Base-by-base conservation (phyloP, 2,113 vertebrate genomes). In the Paedocypris sp. region DNA sequence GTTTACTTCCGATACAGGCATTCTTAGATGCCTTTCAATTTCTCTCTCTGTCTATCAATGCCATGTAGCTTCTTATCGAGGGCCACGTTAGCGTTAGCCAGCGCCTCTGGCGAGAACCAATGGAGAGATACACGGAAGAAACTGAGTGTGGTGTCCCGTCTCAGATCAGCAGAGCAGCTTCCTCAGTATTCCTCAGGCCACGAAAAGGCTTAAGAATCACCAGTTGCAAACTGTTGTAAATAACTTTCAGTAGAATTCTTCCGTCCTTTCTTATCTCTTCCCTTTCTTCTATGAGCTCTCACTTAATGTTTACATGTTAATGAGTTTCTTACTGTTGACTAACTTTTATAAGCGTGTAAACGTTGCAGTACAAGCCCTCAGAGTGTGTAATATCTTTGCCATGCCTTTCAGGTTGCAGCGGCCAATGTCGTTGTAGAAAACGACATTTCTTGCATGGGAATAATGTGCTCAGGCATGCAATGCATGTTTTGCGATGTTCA, bases 301-400 rank as follows among this genome's bases (percentile, higher is more conserved):
- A 75, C 69, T 79, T 72, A 87, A 84, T 90, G 93, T 98, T 98
- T 97, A 98, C 90, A 92, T 81, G 81, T 88, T 83, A 81, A 85
- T 77, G 83, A 88, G 82, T 83, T 90, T 96, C 93, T 88, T 92
- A 91, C 86, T 86, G 79, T 89, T 89, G 79, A 81, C 54, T 1
- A 43, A 91, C 88, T 94, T 97, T 96, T 98, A 83, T 93, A 92
- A 82, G 73, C 78, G 73, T 86, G 70, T 64, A 50, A 83, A 81
- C 76, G 88, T 85, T 89, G 84, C 79, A 82, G 88, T 87, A 85
- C 79, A 57, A 56, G 84, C 75, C 73, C 54, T 78, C 82, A 75
- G 78, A 74, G 58, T 73, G 73, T 84, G 84, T 82, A n/a, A n/a
- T 83, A 76, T 79, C 76, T 83, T 72, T 78, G 82, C 58, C 50